phyloP scores from a whole-genome alignment of 2,113 vertebrate genomes.

The Hemibagrus wyckioides region DNA sequence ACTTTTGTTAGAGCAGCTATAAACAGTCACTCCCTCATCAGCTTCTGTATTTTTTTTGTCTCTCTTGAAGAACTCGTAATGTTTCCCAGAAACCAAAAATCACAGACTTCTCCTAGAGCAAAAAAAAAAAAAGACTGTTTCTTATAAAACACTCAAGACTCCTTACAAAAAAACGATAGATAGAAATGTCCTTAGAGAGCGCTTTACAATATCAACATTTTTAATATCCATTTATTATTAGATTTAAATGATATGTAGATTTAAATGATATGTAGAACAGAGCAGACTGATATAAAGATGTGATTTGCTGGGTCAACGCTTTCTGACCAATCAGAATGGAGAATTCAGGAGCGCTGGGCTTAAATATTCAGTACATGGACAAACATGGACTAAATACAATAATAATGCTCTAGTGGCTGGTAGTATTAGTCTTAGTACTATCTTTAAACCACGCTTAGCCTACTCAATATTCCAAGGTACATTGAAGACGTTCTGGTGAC shows the following conservation, averaged over 20 bases:
- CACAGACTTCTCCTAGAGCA: not conserved
- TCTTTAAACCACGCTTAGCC: not conserved
- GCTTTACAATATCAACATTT: not conserved
- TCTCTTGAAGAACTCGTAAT: not conserved
- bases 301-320: too few species aligned
- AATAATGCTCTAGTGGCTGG: not conserved
- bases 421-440: not conserved
- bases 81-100: not conserved
- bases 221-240: too few species aligned
- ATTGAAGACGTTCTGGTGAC: not conserved
- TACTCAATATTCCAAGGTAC: not conserved
- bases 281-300: not conserved
- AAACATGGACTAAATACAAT: not conserved
- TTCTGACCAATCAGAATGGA: not conserved
- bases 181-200: not conserved
- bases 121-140: not conserved
- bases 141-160: not conserved
- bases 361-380: not conserved
- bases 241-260: too few species aligned
- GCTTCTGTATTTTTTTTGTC: not conserved
- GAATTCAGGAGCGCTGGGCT: not conserved
- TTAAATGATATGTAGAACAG: too few species aligned
- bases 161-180: not conserved
- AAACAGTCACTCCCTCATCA: not conserved
- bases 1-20: not conserved